Evolutionary conservation across 2,888 invertebrate genomes (phyloP), one percentile per base, ranked within the genome.

Genomic region (Scaptomyza parva): DNA sequence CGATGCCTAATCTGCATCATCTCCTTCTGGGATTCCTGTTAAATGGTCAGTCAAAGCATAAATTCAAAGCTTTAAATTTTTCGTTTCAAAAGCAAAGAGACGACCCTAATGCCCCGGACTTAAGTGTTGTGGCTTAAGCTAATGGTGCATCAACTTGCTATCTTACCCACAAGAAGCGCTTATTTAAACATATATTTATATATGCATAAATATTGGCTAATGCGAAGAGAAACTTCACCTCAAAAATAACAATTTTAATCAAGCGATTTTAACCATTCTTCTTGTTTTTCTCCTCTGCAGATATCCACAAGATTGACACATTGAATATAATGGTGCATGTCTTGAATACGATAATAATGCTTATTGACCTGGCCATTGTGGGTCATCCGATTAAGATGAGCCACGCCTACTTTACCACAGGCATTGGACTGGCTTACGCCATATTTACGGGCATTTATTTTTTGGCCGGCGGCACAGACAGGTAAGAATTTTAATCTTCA

Each of bases 371-470:
- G 75, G 92, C 94, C 67, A 91, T 95, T 41, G 94, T 95, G n/a
- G 93, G 94, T n/a, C 95, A 96, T 81, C 96, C 97, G 5, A 92
- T 95, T 14, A 93, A 94, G 72, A 84, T 92, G 84, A 91, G 90
- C 77, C 92, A 92, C 78, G 91, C 86, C 80, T 95, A 83, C 92
- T 94, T 94, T 91, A 93, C 95, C 0, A 89, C 95, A 39, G 82
- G 93, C 9, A 93, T 95, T 78, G 94, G 94, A 5, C 76, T 94
- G 24, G 78, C 93, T 26, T 97, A 97, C 90, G 92, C 95, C 52
- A 77, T 94, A 62, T 97, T 96, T 89, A 94, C 93, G 51, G 88
- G 94, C 22, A 92, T 96, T 60, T 97, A 96, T 90, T 95, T 94
- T 90, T 88, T 92, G 28, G 93, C 94, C 53, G 97, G 96, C 24